These are phyloP conservation scores for Acromyrmex heyeri DNA, from an alignment of 1,140 invertebrate genomes.

Conservation along the genomic window DNA sequence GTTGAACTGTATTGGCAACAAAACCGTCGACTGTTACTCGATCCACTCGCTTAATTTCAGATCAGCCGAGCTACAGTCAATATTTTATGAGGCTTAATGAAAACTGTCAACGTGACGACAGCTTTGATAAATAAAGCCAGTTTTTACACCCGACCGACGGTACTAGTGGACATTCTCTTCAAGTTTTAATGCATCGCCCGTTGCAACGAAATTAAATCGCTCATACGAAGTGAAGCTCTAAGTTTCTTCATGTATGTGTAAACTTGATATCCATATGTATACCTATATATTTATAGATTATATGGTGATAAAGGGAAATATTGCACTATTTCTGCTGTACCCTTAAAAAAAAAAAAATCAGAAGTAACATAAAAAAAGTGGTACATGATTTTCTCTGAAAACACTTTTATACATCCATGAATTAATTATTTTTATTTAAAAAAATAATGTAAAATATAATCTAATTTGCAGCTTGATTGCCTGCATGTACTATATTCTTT, in stretches of 20 bases:
- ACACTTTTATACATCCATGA: too few species aligned
- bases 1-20: neutral
- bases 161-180: neutral
- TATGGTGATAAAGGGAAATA: slow-evolving; percentile 32
- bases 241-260: neutral
- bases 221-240: slow-evolving; percentile 22
- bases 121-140: slow-evolving; percentile 36
- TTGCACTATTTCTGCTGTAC: neutral
- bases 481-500: too few species aligned
- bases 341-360: too few species aligned
- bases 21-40: slow-evolving; percentile 10
- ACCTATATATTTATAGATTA: slow-evolving; percentile 31
- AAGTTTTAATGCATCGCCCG: slow-evolving; percentile 46
- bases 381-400: too few species aligned
- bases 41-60: slow-evolving; percentile 47
- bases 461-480: too few species aligned
- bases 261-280: neutral
- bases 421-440: too few species aligned
- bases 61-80: slow-evolving; percentile 43
- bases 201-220: slow-evolving; percentile 52
- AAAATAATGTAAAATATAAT: too few species aligned
- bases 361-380: too few species aligned
- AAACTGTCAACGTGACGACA: slow-evolving; percentile 44
- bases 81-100: slow-evolving; percentile 60
- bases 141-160: slow-evolving; percentile 39